These are phyloP conservation scores for Syrista parreyssii DNA, from an alignment of 2,888 invertebrate genomes.

Conservation along the genomic window DNA sequence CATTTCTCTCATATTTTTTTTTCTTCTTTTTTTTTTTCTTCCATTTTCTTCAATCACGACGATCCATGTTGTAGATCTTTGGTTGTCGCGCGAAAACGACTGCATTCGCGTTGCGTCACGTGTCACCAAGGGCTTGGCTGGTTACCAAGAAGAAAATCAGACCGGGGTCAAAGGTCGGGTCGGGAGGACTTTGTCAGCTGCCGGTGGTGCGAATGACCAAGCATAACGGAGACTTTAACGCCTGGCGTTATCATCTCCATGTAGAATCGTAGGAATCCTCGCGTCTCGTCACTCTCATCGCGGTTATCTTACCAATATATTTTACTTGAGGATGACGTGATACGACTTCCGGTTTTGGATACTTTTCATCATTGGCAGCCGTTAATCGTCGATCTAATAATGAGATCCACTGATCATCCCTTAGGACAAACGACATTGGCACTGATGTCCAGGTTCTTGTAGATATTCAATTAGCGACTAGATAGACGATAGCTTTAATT, in stretches of 20 bases:
- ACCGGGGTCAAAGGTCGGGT: not conserved
- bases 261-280: not conserved
- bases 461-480: slow-evolving; percentile 61
- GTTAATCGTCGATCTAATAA: not conserved
- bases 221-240: not conserved
- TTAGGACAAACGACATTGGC: not conserved
- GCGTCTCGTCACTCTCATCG: not conserved
- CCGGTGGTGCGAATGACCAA: not conserved
- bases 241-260: not conserved
- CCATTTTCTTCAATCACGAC: slow-evolving; percentile 6
- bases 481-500: slow-evolving; percentile 65
- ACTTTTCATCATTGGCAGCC: not conserved
- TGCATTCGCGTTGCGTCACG: slow-evolving; percentile 8
- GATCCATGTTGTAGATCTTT: slow-evolving; percentile 24
- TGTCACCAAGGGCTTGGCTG: not conserved
- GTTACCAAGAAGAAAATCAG: not conserved
- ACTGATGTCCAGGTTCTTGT: slow-evolving; percentile 56
- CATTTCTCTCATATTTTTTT: slow-evolving; percentile 15
- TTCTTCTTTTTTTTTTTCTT: slow-evolving; percentile 17
- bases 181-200: not conserved
- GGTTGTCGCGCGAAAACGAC: slow-evolving; percentile 25
- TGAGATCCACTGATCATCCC: not conserved
- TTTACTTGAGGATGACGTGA: not conserved
- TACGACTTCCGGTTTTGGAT: not conserved
- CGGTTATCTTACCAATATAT: not conserved